A percentile compares a stretch with the other conserved stretches of the same genome.
phyloP scores from a whole-genome alignment of 2,888 invertebrate genomes.

The Callosobruchus maculatus region DNA sequence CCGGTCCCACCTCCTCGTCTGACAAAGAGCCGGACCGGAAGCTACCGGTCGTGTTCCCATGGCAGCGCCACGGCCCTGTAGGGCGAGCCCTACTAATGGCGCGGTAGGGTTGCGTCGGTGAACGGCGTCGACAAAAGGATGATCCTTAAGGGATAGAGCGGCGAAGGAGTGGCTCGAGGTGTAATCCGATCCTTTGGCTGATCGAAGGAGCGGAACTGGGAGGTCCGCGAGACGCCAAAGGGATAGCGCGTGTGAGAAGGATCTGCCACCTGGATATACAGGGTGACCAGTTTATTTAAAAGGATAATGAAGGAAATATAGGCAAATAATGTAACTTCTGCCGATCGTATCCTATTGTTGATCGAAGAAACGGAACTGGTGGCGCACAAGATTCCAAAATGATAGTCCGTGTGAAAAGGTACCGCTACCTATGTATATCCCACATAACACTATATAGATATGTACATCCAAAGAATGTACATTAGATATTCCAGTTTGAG shows the following conservation, averaged over 20 bases:
- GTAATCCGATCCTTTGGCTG: not conserved
- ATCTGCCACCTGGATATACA: not conserved
- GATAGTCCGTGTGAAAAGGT: too few relatives aligned
- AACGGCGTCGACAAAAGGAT: not conserved
- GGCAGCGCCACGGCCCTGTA: not conserved
- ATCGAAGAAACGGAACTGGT: too few relatives aligned
- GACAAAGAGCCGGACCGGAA: not conserved
- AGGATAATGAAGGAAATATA: too few relatives aligned
- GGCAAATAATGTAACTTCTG: too few relatives aligned
- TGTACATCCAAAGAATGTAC: too few relatives aligned
- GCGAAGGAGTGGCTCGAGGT: not conserved
- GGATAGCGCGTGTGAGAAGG: not conserved
- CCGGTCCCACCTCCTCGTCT: not conserved
- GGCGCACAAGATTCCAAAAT: too few relatives aligned
- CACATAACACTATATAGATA: too few relatives aligned
- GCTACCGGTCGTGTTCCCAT: not conserved
- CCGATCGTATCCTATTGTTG: too few relatives aligned
- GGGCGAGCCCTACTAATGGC: not conserved
- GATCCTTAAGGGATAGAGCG: not conserved
- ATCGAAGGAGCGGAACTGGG: not conserved
- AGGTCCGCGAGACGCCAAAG: not conserved
- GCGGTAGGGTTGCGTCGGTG: not conserved
- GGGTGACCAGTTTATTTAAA: not conserved
- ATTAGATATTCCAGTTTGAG: too few relatives aligned
- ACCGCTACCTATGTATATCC: too few relatives aligned